Conservation (phyloP, 2,113 vertebrate genomes). For the Oxyruncus cristatus region DNA sequence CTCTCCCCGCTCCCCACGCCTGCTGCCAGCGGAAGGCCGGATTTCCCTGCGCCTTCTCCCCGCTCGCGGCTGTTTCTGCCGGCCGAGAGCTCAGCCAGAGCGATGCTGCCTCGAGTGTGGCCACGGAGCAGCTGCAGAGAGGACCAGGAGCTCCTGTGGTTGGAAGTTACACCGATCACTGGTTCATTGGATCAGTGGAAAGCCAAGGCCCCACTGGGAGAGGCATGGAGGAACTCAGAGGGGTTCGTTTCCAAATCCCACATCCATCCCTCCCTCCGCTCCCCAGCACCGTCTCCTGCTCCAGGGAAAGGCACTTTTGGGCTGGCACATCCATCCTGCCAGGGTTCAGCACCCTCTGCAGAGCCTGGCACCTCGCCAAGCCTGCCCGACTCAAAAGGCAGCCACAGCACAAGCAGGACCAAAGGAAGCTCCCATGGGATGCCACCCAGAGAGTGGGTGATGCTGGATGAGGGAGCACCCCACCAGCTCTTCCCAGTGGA, state of each 20-base stretch:
- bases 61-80: neutral
- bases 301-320: accelerated
- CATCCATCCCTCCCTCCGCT: neutral
- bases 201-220: neutral
- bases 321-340: neutral
- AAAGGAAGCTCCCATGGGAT: neutral
- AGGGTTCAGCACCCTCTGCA: neutral
- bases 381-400: neutral
- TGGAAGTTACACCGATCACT: neutral
- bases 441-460: accelerated
- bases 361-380: neutral
- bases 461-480: neutral
- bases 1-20: neutral
- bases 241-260: neutral
- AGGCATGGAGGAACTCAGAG: neutral
- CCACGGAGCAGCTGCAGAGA: neutral
- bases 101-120: neutral
- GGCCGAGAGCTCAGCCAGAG: neutral
- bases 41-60: neutral
- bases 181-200: neutral
- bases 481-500: neutral
- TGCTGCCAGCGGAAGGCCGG: neutral
- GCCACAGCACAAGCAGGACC: neutral
- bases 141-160: neutral
- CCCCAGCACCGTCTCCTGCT: neutral